phyloP scores from a whole-genome alignment of 2,797 vertebrate species.

The Melanotaenia nigrans region DNA sequence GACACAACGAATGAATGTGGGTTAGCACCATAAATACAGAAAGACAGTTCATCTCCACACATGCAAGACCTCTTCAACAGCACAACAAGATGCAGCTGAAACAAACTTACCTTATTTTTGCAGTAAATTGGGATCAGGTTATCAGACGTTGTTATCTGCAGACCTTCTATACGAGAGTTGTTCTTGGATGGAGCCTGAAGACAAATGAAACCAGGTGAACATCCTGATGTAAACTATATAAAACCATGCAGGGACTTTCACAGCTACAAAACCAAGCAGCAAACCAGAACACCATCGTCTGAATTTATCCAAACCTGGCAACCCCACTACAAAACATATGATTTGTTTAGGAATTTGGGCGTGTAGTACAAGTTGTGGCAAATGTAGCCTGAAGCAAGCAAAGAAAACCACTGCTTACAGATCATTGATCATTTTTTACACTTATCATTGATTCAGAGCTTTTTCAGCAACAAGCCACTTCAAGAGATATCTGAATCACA shows the following conservation, averaged over 20 bases:
- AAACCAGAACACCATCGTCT: neutral
- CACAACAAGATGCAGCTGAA: no score
- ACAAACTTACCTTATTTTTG: conserved; percentile 85
- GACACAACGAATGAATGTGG: neutral
- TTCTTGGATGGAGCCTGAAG: conserved; percentile 84
- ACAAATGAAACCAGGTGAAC: conserved; percentile 20
- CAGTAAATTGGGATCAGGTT: conserved; percentile 90
- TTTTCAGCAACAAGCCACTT: neutral
- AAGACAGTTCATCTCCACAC: neutral
- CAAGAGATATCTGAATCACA: neutral
- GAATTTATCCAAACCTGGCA: neutral
- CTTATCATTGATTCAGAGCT: neutral
- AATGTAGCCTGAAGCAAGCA: neutral
- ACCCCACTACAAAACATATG: neutral
- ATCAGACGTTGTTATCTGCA: conserved; percentile 54
- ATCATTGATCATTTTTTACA: neutral
- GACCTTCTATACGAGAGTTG: conserved; percentile 61
- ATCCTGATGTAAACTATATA: neutral
- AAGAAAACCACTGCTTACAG: neutral
- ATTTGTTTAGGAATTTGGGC: neutral
- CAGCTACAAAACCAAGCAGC: neutral
- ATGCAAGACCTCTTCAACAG: no score
- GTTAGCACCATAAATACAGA: neutral
- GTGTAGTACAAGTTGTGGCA: neutral
- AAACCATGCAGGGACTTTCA: neutral